These are phyloP conservation scores for Apeltes quadracus DNA, from an alignment of 2,113 vertebrate genomes.

Conservation along the genomic window DNA sequence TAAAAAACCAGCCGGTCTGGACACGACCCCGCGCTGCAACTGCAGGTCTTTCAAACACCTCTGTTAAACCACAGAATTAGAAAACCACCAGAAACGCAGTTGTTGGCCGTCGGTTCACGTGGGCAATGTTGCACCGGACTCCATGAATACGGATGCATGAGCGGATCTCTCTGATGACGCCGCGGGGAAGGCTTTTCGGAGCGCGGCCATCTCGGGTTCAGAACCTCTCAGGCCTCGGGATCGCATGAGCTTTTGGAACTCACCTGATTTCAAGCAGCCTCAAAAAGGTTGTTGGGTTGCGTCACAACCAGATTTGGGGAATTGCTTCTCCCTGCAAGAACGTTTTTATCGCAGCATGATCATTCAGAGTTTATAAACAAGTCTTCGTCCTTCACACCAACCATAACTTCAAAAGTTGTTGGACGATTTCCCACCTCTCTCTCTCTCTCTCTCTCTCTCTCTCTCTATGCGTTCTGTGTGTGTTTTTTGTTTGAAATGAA, in stretches of 20 bases:
- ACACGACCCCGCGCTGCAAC: constrained; percentile 20
- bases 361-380: background rate
- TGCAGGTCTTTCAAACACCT: constrained; percentile 11
- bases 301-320: background rate
- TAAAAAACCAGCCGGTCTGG: constrained; percentile 51
- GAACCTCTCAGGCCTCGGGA: background rate
- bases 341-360: background rate
- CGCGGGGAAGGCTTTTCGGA: background rate
- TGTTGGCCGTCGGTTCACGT: constrained; percentile 2
- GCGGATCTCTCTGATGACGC: background rate
- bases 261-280: background rate
- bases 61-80: background rate
- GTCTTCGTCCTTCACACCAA: background rate
- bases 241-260: background rate
- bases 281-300: background rate
- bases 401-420: background rate
- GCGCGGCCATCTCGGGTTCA: constrained; percentile 1
- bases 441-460: background rate
- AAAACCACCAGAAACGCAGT: constrained; percentile 7
- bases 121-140: background rate
- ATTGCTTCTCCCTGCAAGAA: background rate
- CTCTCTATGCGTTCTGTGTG: constrained; percentile 1
- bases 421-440: constrained; percentile 11
- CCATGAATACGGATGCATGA: background rate
- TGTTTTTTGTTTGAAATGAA: constrained; percentile 37